Base-by-base conservation (phyloP, 2,797 vertebrate species). In the Trematomus bernacchii region DNA sequence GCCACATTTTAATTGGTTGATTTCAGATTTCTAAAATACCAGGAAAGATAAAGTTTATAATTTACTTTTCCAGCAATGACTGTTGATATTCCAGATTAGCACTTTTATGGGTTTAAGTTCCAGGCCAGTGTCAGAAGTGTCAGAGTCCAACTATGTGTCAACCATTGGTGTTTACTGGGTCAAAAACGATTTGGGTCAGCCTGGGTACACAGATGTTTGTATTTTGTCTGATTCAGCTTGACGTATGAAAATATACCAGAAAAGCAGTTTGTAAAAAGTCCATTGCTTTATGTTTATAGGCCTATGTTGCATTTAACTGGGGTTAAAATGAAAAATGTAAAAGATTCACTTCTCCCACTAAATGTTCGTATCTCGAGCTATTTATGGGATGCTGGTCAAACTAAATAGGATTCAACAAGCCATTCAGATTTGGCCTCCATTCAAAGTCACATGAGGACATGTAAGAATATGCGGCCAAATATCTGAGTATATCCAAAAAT, bases 171-270 rank as follows among this genome's bases (percentile, higher is more conserved):
- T 76, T 86, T 86, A 69, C 21, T 53, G 58, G 73, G 69, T 47
- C 27, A 70, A 69, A 83, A 74, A 18, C 60, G 64, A 83, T 83
- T 70, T 80, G 63, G 82, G 70, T 86, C 82, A 77, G 19, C 52
- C 37, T 52, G 37, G 40, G 46, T 52, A 53, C 40, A 58, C 46
- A 27, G 73, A 62, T 66, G 33, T 76, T 73, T 75, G 23, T 69
- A 66, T 71, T 51, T 14, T 63, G 21, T 77, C 47, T 76, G 19
- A 76, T 65, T 19, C 21, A 16, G 58, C 19, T 47, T 66, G 19
- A 76, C 57, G 44, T 59, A 16, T 50, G 40, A 58, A 16, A 21
- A 18, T 79, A 71, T 58, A 40, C 14, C 23, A 27, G 19, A 30
- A 3, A 30, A 66, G 50, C 19, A 54, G n/a, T 18, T 43, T 19